Conservation (phyloP, 2,113 vertebrate genomes). For the Lampris megalopsis region DNA sequence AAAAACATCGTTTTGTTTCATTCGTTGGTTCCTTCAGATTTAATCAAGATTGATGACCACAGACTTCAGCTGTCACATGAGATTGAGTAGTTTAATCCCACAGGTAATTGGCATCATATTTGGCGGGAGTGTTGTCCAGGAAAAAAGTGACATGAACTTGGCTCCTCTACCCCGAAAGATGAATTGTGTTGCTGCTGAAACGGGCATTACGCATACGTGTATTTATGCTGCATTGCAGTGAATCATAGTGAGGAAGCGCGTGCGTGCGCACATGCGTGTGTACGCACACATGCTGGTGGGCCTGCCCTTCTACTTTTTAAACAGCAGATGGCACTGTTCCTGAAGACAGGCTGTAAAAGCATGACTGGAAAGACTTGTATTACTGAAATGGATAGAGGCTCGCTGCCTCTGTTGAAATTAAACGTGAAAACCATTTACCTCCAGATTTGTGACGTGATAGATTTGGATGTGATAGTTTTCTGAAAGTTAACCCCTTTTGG, state of each 20-base stretch:
- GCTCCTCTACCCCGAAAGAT: constrained; percentile 8
- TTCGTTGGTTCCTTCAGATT: constrained; percentile 19
- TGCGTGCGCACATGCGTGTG: not conserved
- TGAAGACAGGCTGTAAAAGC: constrained; percentile 33
- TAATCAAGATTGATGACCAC: not conserved
- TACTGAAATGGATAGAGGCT: not conserved
- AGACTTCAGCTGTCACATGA: not conserved
- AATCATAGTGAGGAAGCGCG: constrained; percentile 12
- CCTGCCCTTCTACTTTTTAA: constrained; percentile 12
- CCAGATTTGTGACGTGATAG: not conserved
- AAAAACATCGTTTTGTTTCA: constrained; percentile 3
- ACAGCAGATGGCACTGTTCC: constrained; percentile 77
- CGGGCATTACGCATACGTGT: constrained; percentile 26
- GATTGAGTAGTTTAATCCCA: not conserved
- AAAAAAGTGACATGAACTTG: constrained; percentile 25
- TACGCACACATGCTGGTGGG: not conserved
- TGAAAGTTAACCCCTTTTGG: not conserved
- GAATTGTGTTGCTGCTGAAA: constrained; percentile 32
- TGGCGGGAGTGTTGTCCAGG: not conserved
- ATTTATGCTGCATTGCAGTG: constrained; percentile 73
- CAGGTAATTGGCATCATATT: constrained; percentile 6
- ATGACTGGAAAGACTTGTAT: not conserved
- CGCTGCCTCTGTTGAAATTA: not conserved
- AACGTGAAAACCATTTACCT: not conserved
- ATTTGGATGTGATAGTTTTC: not conserved